Conservation (phyloP, 2,113 vertebrate species). For the Myrmophylax atrothorax region DNA sequence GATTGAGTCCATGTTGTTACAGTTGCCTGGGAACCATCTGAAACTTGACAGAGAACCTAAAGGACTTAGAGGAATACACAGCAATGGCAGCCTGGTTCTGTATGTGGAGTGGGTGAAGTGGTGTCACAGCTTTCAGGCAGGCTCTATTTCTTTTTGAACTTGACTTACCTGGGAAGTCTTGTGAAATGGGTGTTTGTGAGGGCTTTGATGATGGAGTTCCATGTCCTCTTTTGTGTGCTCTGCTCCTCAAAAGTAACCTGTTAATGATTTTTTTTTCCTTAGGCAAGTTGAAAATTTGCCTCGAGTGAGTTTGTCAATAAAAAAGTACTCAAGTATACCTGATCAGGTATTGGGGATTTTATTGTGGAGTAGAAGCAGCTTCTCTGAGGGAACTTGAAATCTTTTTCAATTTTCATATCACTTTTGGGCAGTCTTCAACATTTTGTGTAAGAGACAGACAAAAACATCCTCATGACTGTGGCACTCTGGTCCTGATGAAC, state of each 20-base stretch:
- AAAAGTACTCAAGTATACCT: neutral
- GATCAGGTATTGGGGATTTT: neutral
- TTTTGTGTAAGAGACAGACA: neutral
- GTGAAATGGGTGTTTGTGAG: neutral
- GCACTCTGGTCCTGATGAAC: neutral
- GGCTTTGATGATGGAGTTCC: neutral
- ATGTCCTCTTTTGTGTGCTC: neutral
- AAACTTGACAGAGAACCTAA: conserved; percentile 58
- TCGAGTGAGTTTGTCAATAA: neutral
- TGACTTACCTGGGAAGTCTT: neutral
- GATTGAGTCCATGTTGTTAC: conserved; percentile 62
- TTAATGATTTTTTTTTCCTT: neutral
- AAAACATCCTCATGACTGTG: neutral
- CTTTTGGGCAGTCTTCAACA: neutral
- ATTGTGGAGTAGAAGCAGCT: neutral
- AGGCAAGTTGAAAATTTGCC: neutral
- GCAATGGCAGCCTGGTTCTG: conserved; percentile 53
- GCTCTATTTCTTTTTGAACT: neutral
- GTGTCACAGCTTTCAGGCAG: neutral
- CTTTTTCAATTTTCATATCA: neutral
- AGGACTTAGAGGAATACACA: conserved; percentile 42
- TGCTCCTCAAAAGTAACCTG: neutral
- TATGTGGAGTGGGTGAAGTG: conserved; percentile 24
- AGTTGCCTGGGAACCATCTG: conserved; percentile 71
- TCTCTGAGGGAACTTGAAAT: neutral